These are phyloP conservation scores for Pantherophis alleghaniensis DNA, from an alignment of 2,797 vertebrate genomes.

Conservation along the genomic window DNA sequence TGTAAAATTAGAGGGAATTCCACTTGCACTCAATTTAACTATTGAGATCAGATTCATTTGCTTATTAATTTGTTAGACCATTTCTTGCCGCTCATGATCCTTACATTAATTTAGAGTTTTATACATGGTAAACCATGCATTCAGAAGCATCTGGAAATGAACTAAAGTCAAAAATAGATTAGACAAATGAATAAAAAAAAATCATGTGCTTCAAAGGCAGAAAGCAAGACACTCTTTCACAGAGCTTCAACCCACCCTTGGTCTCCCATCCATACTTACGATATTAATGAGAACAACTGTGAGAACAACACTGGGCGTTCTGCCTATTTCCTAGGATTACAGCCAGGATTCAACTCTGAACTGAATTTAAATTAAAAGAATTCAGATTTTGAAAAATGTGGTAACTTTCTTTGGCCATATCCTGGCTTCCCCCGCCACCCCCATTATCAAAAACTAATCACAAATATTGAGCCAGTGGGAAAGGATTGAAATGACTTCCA, in stretches of 20 bases:
- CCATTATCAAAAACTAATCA: not conserved
- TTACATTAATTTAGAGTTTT: not conserved
- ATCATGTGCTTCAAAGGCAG: not conserved
- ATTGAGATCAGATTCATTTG: not conserved
- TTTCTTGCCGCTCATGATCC: not conserved
- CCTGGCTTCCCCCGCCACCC: not conserved
- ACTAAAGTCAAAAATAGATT: not conserved
- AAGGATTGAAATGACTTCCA: not conserved
- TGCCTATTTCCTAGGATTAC: not conserved
- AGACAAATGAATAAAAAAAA: not conserved
- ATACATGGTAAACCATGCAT: not conserved
- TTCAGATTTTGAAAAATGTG: not conserved
- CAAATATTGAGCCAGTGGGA: not conserved
- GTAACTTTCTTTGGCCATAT: not conserved
- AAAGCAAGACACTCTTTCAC: not conserved
- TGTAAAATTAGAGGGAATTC: constrained; percentile 1
- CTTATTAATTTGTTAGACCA: not conserved
- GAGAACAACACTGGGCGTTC: not conserved
- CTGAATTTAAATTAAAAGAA: not conserved
- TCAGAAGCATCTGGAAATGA: not conserved
- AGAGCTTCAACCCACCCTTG: not conserved
- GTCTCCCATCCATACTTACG: not conserved
- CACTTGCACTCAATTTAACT: not conserved
- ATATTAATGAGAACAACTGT: not conserved
- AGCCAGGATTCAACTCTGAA: not conserved